Evolutionary conservation across 1,140 invertebrate species (phyloP).

Genomic region (Drosophila tristis): DNA sequence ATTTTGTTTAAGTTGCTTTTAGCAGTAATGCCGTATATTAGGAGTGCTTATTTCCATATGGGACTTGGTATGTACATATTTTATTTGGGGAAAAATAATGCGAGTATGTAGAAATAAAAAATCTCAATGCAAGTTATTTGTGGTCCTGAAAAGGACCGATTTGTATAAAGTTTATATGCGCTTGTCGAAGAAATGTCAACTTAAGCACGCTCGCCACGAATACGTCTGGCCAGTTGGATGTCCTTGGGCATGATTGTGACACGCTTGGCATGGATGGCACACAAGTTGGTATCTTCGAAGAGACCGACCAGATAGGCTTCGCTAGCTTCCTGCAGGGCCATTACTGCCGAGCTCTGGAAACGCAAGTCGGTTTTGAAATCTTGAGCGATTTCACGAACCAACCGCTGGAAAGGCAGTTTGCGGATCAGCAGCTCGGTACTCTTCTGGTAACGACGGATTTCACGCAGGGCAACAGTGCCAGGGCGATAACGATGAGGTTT

Average conservation of each 20-base stretch:
- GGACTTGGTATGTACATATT: too few relatives aligned
- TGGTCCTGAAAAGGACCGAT: too few relatives aligned
- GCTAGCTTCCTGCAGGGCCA: constrained; percentile 89
- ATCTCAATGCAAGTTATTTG: too few relatives aligned
- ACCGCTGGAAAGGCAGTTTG: constrained; percentile 93
- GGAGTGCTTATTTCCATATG: too few relatives aligned
- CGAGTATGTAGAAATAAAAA: too few relatives aligned
- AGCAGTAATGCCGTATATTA: too few relatives aligned
- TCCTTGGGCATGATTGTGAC: constrained; percentile 97
- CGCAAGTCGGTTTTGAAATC: constrained; percentile 92
- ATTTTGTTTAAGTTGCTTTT: too few relatives aligned
- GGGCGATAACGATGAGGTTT: constrained; percentile 91
- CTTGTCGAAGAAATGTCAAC: background rate
- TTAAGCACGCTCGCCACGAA: constrained; percentile 90
- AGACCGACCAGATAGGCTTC: constrained; percentile 94
- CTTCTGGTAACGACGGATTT: constrained; percentile 95
- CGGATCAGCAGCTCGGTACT: constrained; percentile 92
- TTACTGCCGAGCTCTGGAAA: constrained; percentile 90
- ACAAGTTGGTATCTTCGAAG: constrained; percentile 93
- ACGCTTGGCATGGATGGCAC: constrained; percentile 95
- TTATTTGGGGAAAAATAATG: too few relatives aligned
- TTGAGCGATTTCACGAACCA: constrained; percentile 94
- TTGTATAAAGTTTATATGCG: too few relatives aligned
- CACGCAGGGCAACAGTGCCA: constrained; percentile 93
- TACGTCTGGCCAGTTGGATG: constrained; percentile 93